Evolutionary conservation across 1,140 invertebrate genomes (phyloP), one percentile per base, ranked within the genome.

Genomic region (Drosophila sturtevanti): DNA sequence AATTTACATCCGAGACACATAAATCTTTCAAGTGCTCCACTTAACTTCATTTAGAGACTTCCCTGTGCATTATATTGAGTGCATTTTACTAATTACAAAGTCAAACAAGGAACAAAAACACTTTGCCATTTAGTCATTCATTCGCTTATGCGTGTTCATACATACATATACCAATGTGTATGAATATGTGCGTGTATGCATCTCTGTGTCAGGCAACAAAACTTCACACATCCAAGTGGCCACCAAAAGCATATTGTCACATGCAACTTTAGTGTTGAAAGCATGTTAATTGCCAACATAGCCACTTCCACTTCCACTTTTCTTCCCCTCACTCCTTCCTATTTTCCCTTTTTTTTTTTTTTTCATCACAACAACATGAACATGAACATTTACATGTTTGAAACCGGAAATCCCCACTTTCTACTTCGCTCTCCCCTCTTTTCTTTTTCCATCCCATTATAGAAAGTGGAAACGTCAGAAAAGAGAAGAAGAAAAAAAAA

Each of bases 221-320:
- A 56, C 72, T 65, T 76, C 67, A 76, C 68, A 68, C 61, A 52
- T 73, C 68, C 76, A 68, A 86, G 81, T 85, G 81, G 69, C 82
- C 71, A 68, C 63, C 68, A 87, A 68, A 68, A 68, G 69, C 76
- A 65, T 71, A 44, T 70, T 68, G 60, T 58, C 75, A 70, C 52
- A 74, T 76, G 82, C 75, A 73, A 87, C 68, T 72, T 68, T 76
- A 84, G 82, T 87, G 82, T 87, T 87, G 82, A 87, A 84, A 77
- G 72, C 84, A 84, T 87, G 84, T 87, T 87, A 87, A 87, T 87
- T 89, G 76, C 82, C 73, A 77, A 77, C 79, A 86, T 71, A 68
- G 89, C 79, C 75, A 87, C 74, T 73, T 72, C 64, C 70, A 69
- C 62, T n/a, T n/a, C n/a, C n/a, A 79, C 22, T 63, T 59, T 44